Percentiles rank a stretch among this genome's conserved stretches.
These are phyloP conservation scores for Pristionchus mayeri DNA, from an alignment of 2,888 invertebrate species.

Conservation along the genomic window DNA sequence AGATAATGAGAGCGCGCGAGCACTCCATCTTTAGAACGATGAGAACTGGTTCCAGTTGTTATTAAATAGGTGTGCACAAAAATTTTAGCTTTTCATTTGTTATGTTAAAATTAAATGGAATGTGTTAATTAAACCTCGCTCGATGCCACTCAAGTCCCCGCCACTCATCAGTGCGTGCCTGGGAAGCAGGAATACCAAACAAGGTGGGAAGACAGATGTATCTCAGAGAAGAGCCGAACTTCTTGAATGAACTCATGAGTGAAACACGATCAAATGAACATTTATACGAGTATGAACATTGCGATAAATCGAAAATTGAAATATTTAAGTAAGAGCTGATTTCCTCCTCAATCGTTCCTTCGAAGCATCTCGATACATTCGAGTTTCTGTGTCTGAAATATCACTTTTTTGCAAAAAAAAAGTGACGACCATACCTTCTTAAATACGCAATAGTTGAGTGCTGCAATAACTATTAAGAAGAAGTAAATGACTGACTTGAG, in stretches of 20 bases:
- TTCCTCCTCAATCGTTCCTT: conserved; percentile 8
- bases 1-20: no score
- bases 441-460: conserved; percentile 34
- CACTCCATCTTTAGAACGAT: no score
- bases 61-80: no score
- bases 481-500: conserved; percentile 12
- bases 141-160: conserved; percentile 38
- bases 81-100: no score
- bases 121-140: no score
- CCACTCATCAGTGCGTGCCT: conserved; percentile 12
- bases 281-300: not conserved
- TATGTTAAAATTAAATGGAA: no score
- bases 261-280: not conserved
- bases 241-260: not conserved
- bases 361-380: conserved; percentile 41
- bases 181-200: no score
- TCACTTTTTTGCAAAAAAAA: not conserved
- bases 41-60: no score
- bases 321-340: not conserved
- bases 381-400: conserved; percentile 17
- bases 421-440: not conserved
- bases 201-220: not conserved
- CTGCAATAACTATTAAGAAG: not conserved
- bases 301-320: conserved; percentile 2
- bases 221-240: not conserved